phyloP scores from a whole-genome alignment of 2,888 invertebrate genomes.

The Leucania comma region DNA sequence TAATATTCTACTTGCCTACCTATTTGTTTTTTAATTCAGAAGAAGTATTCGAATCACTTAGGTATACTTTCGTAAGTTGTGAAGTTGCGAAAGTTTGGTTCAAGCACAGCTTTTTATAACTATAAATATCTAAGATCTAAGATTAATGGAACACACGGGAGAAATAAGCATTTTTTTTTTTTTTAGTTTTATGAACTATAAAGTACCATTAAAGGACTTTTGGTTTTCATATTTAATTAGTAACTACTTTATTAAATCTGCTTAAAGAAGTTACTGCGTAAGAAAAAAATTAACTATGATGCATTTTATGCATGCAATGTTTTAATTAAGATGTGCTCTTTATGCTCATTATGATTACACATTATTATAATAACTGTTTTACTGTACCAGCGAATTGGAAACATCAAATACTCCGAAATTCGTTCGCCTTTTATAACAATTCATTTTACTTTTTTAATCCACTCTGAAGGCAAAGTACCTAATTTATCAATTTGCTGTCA shows the following conservation, averaged over 20 bases:
- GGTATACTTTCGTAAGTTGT: no score
- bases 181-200: constrained; percentile 6
- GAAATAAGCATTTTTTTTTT: neutral
- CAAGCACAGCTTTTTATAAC: neutral
- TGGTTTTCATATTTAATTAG: constrained; percentile 55
- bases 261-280: constrained; percentile 66
- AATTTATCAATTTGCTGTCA: constrained; percentile 42
- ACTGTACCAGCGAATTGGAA: constrained; percentile 40
- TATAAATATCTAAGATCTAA: constrained; percentile 22
- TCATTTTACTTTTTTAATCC: constrained; percentile 29
- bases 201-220: constrained; percentile 34
- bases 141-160: neutral
- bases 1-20: neutral
- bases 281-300: constrained; percentile 72
- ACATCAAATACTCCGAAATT: constrained; percentile 26
- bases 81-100: neutral
- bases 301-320: constrained; percentile 64
- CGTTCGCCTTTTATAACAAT: neutral
- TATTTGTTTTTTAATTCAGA: neutral
- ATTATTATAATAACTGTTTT: constrained; percentile 14
- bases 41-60: neutral
- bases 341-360: constrained; percentile 60
- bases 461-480: neutral
- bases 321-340: constrained; percentile 72
- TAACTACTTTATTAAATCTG: constrained; percentile 63